A percentile compares a stretch with the other conserved stretches of the same genome.
Evolutionary conservation across 2,797 vertebrate species (phyloP).

Genomic region (Anabas testudineus): DNA sequence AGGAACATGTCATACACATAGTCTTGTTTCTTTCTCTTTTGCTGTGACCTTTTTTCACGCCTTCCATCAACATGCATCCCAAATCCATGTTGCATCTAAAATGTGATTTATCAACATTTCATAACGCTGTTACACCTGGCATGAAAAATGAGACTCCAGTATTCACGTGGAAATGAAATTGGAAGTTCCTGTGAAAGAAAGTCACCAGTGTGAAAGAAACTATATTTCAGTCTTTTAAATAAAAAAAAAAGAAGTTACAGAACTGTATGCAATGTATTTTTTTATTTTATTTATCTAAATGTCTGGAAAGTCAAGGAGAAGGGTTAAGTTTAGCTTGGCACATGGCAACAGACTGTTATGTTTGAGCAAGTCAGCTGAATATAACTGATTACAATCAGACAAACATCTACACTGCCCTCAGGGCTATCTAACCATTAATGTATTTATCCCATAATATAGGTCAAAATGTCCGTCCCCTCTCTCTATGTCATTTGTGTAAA

Average conservation of each 20-base stretch:
- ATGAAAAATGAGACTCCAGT: constrained; percentile 15
- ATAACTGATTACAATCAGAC: neutral
- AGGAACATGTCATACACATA: constrained; percentile 43
- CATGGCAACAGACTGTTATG: neutral
- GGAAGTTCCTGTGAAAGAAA: constrained; percentile 37
- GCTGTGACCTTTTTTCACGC: constrained; percentile 41
- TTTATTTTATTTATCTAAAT: constrained; percentile 3
- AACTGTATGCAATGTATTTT: constrained; percentile 15
- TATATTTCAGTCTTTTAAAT: constrained; percentile 21
- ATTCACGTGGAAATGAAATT: constrained; percentile 37
- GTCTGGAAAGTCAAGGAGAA: constrained; percentile 7
- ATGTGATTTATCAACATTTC: constrained; percentile 51
- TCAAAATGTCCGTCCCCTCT: neutral
- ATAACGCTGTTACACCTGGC: constrained; percentile 29
- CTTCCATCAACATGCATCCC: constrained; percentile 22
- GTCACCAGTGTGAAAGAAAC: constrained; percentile 12
- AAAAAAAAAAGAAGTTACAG: constrained; percentile 2
- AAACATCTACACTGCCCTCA: neutral
- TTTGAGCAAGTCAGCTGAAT: constrained; percentile 1
- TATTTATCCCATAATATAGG: neutral
- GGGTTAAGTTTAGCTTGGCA: constrained; percentile 9
- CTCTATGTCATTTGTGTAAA: neutral
- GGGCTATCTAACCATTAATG: neutral
- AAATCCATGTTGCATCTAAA: constrained; percentile 26
- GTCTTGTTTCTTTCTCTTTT: constrained; percentile 21